These are phyloP conservation scores for Argyrosomus japonicus DNA, from an alignment of 2,113 vertebrate species.

Conservation along the genomic window DNA sequence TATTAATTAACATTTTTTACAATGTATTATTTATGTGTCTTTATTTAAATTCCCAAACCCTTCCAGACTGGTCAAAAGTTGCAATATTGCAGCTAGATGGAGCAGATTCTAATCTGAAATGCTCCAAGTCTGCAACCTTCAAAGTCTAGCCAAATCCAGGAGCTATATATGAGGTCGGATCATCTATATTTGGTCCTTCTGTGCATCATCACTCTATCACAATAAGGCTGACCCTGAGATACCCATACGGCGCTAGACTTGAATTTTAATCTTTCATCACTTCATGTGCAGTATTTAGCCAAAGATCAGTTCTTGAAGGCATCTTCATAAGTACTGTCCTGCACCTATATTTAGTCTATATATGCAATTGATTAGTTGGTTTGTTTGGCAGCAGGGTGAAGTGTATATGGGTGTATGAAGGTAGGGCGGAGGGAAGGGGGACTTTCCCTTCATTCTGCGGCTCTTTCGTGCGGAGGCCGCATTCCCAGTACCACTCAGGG, in stretches of 20 bases:
- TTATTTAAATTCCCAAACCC: not conserved
- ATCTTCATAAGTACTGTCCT: not conserved
- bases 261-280: not conserved
- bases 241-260: not conserved
- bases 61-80: not conserved
- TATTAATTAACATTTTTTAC: not conserved
- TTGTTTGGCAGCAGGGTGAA: constrained; percentile 19
- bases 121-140: constrained; percentile 2
- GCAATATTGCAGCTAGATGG: not conserved
- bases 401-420: constrained; percentile 35
- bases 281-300: not conserved
- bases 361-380: constrained; percentile 1
- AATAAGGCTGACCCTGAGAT: not conserved
- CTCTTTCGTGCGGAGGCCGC: constrained; percentile 65
- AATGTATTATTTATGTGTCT: not conserved
- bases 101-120: constrained; percentile 9
- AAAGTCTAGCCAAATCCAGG: constrained; percentile 10
- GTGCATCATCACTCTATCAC: not conserved
- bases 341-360: not conserved
- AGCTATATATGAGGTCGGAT: constrained; percentile 7
- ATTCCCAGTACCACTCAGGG: constrained; percentile 78
- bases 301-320: not conserved
- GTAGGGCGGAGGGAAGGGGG: constrained; percentile 19
- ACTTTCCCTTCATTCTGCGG: constrained; percentile 63
- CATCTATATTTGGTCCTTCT: constrained; percentile 4